These are phyloP conservation scores for Cryptophagus acutangulus DNA, from an alignment of 2,888 invertebrate genomes.

Conservation along the genomic window DNA sequence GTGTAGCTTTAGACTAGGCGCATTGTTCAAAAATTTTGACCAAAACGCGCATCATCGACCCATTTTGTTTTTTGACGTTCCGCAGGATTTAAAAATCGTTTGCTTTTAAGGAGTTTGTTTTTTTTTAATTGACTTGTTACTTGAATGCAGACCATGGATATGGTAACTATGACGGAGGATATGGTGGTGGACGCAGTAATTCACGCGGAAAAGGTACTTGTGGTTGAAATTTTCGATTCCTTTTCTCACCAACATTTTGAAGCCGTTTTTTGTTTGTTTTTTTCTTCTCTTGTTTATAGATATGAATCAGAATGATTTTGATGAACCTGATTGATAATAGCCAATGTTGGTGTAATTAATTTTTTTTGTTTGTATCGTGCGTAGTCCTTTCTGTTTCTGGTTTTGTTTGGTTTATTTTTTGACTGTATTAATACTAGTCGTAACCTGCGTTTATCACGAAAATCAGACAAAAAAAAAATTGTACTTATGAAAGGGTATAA, in stretches of 20 bases:
- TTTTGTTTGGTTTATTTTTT: constrained; percentile 13
- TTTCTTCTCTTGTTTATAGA: too few relatives aligned
- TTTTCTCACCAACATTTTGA: constrained; percentile 4
- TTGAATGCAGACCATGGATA: constrained; percentile 72
- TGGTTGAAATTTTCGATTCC: constrained; percentile 20
- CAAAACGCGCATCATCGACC: too few relatives aligned
- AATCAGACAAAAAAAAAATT: too few relatives aligned
- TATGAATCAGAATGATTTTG: too few relatives aligned
- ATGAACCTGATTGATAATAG: too few relatives aligned
- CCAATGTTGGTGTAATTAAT: constrained; percentile 13
- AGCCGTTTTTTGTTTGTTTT: too few relatives aligned
- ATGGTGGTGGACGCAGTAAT: constrained; percentile 79
- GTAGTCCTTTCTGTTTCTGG: background rate
- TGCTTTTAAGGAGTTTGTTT: too few relatives aligned
- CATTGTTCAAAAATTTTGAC: too few relatives aligned
- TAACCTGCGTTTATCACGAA: constrained; percentile 30
- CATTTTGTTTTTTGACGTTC: too few relatives aligned
- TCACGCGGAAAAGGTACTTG: constrained; percentile 79
- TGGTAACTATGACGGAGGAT: constrained; percentile 85
- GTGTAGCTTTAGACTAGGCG: too few relatives aligned
- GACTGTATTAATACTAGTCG: constrained; percentile 18
- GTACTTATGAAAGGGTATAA: too few relatives aligned
- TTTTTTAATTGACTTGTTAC: background rate
- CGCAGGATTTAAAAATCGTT: too few relatives aligned
- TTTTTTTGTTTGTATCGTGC: constrained; percentile 6